Conservation (phyloP, 2,888 invertebrate genomes). For the Nemurella pictetii region DNA sequence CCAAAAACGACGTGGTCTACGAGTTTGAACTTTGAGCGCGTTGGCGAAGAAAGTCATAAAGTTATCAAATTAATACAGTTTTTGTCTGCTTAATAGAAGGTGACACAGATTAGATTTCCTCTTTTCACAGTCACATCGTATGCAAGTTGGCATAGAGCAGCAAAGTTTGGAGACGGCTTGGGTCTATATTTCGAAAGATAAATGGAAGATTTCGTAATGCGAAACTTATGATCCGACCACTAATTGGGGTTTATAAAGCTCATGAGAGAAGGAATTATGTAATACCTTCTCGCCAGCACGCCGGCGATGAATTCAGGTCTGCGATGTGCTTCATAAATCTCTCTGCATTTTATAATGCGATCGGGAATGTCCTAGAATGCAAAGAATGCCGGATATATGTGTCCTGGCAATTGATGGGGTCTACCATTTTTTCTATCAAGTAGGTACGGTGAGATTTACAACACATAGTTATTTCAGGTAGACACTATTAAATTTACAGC, state of each 20-base stretch:
- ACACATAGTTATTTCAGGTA: neutral
- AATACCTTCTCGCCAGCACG: neutral
- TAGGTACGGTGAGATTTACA: neutral
- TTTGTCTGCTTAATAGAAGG: neutral
- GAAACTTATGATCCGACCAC: neutral
- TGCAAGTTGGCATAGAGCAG: neutral
- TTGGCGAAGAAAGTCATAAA: neutral
- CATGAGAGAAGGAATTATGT: neutral
- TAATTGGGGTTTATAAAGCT: neutral
- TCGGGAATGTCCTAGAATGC: neutral
- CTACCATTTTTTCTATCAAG: neutral
- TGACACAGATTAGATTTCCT: neutral
- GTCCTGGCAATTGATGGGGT: neutral
- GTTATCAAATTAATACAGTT: neutral
- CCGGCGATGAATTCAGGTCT: neutral
- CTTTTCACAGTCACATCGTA: neutral
- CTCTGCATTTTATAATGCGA: neutral
- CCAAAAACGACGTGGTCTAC: neutral
- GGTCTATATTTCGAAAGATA: neutral
- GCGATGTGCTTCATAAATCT: neutral
- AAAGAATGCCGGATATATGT: neutral
- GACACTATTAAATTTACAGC: neutral
- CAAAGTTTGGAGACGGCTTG: neutral
- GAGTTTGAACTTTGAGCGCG: neutral
- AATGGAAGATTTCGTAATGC: neutral